Conservation (phyloP, 1,140 invertebrate genomes). For the Temnothorax longispinosus region DNA sequence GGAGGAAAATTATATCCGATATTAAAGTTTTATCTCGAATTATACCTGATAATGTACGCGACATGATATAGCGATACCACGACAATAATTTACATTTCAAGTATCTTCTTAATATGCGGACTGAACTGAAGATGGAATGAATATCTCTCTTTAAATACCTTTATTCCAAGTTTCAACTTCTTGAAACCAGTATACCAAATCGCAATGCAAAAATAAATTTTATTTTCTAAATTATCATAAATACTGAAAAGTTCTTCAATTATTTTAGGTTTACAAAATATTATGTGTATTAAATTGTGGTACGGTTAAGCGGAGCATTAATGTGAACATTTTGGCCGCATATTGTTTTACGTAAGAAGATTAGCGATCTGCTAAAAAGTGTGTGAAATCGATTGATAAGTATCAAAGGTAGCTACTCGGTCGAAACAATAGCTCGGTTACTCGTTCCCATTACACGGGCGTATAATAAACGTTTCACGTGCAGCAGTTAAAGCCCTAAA, state of each 20-base stretch:
- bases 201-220: background rate
- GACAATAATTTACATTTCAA: constrained; percentile 46
- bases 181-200: background rate
- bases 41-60: constrained; percentile 12
- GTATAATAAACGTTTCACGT: constrained; percentile 11
- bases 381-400: constrained; percentile 8
- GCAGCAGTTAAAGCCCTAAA: constrained; percentile 28
- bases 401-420: constrained; percentile 1
- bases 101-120: constrained; percentile 11
- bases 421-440: background rate
- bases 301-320: constrained; percentile 1
- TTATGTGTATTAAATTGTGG: background rate
- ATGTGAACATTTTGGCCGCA: background rate
- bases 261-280: background rate
- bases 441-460: background rate
- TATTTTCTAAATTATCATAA: background rate
- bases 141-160: background rate
- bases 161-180: background rate
- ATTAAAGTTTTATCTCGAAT: constrained; percentile 39
- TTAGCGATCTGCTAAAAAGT: background rate
- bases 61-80: constrained; percentile 2
- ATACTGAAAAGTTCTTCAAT: background rate
- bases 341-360: background rate
- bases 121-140: background rate
- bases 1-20: constrained; percentile 33